Percentiles rank a stretch among this genome's conserved stretches.
phyloP scores from a whole-genome alignment of 2,888 invertebrate species.

The Ornithoptera alexandrae region DNA sequence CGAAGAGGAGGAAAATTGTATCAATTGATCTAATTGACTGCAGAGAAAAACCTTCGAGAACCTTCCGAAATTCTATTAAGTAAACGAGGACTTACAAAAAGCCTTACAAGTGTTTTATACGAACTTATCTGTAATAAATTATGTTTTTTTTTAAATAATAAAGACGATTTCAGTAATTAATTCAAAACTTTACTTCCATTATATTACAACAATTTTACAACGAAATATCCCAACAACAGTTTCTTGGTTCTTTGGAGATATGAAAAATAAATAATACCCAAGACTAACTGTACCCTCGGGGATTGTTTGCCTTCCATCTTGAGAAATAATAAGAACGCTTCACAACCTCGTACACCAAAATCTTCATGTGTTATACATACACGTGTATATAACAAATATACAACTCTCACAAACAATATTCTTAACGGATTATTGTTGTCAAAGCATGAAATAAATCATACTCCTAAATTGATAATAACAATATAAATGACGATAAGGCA shows the following conservation, averaged over 20 bases:
- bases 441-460: background rate
- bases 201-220: background rate
- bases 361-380: background rate
- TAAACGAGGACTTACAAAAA: background rate
- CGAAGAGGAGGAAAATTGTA: background rate
- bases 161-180: background rate
- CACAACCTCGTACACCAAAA: slow-evolving; percentile 4
- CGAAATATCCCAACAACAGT: background rate
- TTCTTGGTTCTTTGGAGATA: background rate
- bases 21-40: background rate
- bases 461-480: background rate
- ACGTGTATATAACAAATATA: background rate
- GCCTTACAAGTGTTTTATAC: background rate
- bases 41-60: background rate
- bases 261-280: slow-evolving; percentile 20
- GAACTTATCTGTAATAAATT: background rate
- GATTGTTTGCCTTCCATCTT: slow-evolving; percentile 25
- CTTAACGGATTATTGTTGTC: background rate
- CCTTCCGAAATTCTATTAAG: too few relatives aligned
- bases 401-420: background rate
- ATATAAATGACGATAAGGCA: background rate
- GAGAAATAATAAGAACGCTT: slow-evolving; percentile 17
- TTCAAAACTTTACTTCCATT: background rate
- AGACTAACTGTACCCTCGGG: slow-evolving; percentile 9
- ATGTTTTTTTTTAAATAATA: background rate